Evolutionary conservation across 1,140 invertebrate species (phyloP), one percentile per base, ranked within the genome.

Genomic region (Aphidius gifuensis): DNA sequence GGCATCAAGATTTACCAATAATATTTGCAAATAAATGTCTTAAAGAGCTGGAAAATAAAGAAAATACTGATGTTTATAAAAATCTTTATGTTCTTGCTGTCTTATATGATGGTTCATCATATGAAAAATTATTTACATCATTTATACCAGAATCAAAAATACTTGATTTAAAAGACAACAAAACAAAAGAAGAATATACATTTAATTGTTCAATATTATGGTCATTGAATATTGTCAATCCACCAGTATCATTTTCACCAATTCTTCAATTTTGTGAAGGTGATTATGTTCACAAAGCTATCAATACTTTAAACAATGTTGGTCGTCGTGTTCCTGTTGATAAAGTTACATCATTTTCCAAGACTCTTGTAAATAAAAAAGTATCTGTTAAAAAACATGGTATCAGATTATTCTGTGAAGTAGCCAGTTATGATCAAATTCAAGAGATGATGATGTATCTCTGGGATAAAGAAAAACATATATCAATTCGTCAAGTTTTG

Each of bases 1-100:
- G 78, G 78, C 72, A 78, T 44, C 67, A 74, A 9, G 63, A 74
- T 2, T 61, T 80, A 5, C 77, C 78, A 0, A 67, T 75, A 0
- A 73, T 65, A 40, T 77, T 79, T 58, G 54, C 58, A 0, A 32
- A 69, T 8, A 23, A 49, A 58, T 60, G 55, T 0, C 39, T 71
- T 0, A 53, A 66, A 11, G 46, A 62, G 32, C 9, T 66, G 21
- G n/a, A 38, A 51, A n/a, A 56, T 53, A 4, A 59, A 5, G n/a
- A 55, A 58, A 43, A 54, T 47, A 6, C 55, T 3, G 23, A 32
- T 32, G 23, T 32, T 32, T 4, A 32, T 32, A 6, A 45, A 46
- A 38, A 40, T 58, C 4, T 70, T 9, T 5, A 50, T 1, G 51
- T 74, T 0, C 11, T 74, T 5, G 67, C 61, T 0, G 11, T 61